These are phyloP conservation scores for Macrochelys suwanniensis DNA, from an alignment of 2,797 vertebrate genomes.

Conservation along the genomic window DNA sequence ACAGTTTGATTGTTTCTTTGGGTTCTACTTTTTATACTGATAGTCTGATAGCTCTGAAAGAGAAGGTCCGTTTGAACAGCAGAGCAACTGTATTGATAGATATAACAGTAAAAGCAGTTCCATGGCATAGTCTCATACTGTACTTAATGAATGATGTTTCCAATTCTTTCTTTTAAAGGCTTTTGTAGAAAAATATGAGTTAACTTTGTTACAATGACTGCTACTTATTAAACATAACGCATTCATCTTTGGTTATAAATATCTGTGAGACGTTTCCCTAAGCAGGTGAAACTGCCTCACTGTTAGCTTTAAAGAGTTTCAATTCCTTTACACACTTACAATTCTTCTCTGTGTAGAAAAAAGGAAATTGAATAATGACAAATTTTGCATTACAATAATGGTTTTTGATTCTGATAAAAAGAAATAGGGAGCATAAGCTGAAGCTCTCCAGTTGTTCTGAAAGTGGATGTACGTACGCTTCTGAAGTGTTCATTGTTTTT, in stretches of 20 bases:
- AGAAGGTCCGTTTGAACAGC: not conserved
- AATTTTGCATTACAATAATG: conserved; percentile 41
- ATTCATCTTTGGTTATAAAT: not conserved
- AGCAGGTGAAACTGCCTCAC: not conserved
- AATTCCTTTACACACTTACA: not conserved
- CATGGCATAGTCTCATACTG: not conserved
- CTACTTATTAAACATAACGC: not conserved
- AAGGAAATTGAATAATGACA: conserved; percentile 50
- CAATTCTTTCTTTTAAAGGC: not conserved
- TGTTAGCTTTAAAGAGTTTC: not conserved
- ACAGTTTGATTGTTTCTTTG: not conserved
- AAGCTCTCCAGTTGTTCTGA: not conserved
- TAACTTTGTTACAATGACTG: not conserved
- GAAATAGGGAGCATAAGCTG: not conserved
- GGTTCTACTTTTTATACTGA: not conserved
- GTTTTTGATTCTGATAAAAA: conserved; percentile 39
- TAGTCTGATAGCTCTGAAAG: not conserved
- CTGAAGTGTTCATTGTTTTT: not conserved
- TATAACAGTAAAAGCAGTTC: not conserved
- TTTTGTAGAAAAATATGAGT: not conserved
- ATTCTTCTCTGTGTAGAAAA: not conserved
- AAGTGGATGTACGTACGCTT: not conserved
- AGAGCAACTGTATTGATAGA: not conserved
- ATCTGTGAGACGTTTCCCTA: not conserved
- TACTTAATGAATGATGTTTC: not conserved